These are phyloP conservation scores for Andricus grossulariae DNA, from an alignment of 1,140 invertebrate species.

Conservation along the genomic window DNA sequence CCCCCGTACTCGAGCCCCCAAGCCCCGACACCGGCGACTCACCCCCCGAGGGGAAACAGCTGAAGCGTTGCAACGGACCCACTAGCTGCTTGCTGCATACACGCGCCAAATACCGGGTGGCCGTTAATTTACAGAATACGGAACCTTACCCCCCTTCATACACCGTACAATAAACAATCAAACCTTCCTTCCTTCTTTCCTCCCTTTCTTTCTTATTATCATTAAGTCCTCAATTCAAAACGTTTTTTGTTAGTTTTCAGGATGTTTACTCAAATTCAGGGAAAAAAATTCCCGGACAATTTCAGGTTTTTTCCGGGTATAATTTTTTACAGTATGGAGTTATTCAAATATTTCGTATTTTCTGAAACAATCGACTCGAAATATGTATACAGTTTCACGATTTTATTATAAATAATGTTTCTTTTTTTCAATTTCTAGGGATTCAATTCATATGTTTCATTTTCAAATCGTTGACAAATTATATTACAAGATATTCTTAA, in stretches of 20 bases:
- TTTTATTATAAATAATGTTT: too few relatives aligned
- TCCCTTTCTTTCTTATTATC: neutral
- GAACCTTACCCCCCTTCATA: too few relatives aligned
- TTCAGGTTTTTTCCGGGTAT: too few relatives aligned
- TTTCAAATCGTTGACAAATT: too few relatives aligned
- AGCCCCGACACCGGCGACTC: conserved; percentile 38
- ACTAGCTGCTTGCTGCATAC: conserved; percentile 58
- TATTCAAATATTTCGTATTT: too few relatives aligned
- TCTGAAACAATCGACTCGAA: too few relatives aligned
- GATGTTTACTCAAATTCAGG: too few relatives aligned
- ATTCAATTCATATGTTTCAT: neutral
- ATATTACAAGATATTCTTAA: too few relatives aligned
- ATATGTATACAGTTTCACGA: too few relatives aligned
- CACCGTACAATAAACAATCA: neutral
- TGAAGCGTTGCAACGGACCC: conserved; percentile 70
- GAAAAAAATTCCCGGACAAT: too few relatives aligned
- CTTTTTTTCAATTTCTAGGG: too few relatives aligned
- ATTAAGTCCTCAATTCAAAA: conserved; percentile 5
- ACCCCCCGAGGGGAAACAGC: conserved; percentile 54
- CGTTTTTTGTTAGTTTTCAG: neutral
- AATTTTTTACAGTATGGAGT: too few relatives aligned
- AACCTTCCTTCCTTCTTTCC: neutral
- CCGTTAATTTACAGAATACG: conserved; percentile 45
- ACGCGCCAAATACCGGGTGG: conserved; percentile 57
- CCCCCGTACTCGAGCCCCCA: conserved; percentile 47